These are phyloP conservation scores for Chaunax sp. DNA, from an alignment of 2,797 vertebrate genomes.

Conservation along the genomic window DNA sequence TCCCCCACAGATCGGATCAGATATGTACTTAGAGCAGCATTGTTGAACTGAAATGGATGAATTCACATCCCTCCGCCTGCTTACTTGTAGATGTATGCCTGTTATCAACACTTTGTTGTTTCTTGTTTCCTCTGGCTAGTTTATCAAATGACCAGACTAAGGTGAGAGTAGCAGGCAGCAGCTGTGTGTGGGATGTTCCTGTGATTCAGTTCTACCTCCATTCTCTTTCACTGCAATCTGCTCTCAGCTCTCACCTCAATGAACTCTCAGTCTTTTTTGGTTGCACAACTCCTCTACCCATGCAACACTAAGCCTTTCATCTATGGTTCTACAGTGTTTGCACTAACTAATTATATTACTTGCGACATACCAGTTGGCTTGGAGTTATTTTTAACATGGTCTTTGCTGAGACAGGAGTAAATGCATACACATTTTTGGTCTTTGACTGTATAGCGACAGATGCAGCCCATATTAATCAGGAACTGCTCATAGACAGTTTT, in stretches of 20 bases:
- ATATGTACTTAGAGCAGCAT: background rate
- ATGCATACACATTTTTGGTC: background rate
- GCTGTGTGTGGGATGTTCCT: slow-evolving; percentile 71
- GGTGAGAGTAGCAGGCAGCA: slow-evolving; percentile 55
- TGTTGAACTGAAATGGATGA: background rate
- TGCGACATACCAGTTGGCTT: slow-evolving; percentile 1
- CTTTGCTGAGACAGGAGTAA: slow-evolving; percentile 2
- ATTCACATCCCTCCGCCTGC: background rate
- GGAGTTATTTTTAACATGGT: background rate
- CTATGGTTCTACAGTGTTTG: slow-evolving; percentile 24
- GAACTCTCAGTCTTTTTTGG: slow-evolving; percentile 43
- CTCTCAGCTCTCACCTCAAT: slow-evolving; percentile 58
- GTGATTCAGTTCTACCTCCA: slow-evolving; percentile 43
- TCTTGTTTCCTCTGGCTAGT: slow-evolving; percentile 12
- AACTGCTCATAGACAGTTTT: background rate
- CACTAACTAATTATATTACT: slow-evolving; percentile 16
- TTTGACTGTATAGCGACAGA: background rate
- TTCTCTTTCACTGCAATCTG: slow-evolving; percentile 49
- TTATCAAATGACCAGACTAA: slow-evolving; percentile 44
- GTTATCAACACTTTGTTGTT: slow-evolving; percentile 20
- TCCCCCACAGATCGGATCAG: background rate
- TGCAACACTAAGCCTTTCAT: slow-evolving; percentile 39
- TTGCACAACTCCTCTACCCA: slow-evolving; percentile 54
- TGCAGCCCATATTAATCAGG: slow-evolving; percentile 1
- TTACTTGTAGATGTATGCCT: slow-evolving; percentile 1